These are phyloP conservation scores for Canis aureus DNA, from an alignment of 2,113 vertebrate genomes.

Conservation along the genomic window DNA sequence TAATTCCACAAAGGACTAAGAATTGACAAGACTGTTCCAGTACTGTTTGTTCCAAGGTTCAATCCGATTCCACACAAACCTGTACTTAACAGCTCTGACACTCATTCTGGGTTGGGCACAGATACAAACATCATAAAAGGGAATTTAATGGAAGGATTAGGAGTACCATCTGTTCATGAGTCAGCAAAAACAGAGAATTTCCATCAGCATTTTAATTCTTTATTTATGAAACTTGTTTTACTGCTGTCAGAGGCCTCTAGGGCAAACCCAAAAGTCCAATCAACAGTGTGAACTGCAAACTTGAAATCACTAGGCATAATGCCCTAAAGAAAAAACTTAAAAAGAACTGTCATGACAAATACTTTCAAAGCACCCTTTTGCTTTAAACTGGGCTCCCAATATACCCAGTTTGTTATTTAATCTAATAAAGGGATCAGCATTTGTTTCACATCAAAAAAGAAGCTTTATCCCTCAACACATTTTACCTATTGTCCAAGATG, in stretches of 20 bases:
- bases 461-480: neutral
- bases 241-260: slow-evolving; percentile 38
- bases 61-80: neutral
- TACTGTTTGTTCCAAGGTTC: neutral
- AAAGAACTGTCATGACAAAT: slow-evolving; percentile 13
- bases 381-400: neutral
- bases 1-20: neutral
- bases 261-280: slow-evolving; percentile 43
- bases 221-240: slow-evolving; percentile 69
- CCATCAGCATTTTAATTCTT: slow-evolving; percentile 48
- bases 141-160: slow-evolving; percentile 62
- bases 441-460: neutral
- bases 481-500: neutral
- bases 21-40: neutral
- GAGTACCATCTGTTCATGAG: slow-evolving; percentile 66
- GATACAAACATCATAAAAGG: slow-evolving; percentile 1
- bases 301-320: slow-evolving; percentile 56
- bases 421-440: neutral
- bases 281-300: neutral
- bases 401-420: neutral
- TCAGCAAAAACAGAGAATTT: slow-evolving; percentile 71
- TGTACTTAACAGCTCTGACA: slow-evolving; percentile 9
- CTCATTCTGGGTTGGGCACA: neutral
- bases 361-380: neutral
- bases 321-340: slow-evolving; percentile 53